Percentiles rank a stretch among this genome's conserved stretches.
phyloP scores from a whole-genome alignment of 30 jellyfish, hydroid and myxozoan species.

The Aurelia coerulea region DNA sequence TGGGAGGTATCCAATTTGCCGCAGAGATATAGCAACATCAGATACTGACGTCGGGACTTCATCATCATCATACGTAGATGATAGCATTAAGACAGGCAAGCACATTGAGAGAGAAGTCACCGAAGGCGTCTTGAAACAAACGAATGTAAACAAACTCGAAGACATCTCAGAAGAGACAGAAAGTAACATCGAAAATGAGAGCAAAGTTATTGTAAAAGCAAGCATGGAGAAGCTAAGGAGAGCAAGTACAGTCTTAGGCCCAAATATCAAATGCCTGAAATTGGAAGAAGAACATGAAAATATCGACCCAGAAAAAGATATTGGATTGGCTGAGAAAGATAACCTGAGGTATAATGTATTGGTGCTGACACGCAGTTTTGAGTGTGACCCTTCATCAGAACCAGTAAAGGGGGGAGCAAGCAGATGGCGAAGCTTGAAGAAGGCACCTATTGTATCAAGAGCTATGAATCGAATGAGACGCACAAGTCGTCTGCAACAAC shows the following conservation, averaged over 20 bases:
- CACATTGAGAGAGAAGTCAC: not conserved
- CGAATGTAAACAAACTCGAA: too few relatives aligned
- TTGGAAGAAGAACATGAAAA: slow-evolving; percentile 40
- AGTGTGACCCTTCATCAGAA: slow-evolving; percentile 28
- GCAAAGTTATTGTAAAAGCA: not conserved
- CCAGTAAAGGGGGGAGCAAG: not conserved
- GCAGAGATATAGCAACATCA: not conserved
- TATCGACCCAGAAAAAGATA: slow-evolving; percentile 27
- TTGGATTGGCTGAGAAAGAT: slow-evolving; percentile 7
- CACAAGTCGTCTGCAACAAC: not conserved
- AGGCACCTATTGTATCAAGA: slow-evolving; percentile 17
- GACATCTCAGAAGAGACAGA: too few relatives aligned
- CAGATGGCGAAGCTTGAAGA: slow-evolving; percentile 34
- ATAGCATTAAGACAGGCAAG: too few relatives aligned
- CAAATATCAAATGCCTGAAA: slow-evolving; percentile 35
- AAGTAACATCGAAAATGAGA: not conserved
- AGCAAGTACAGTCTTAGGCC: slow-evolving; percentile 53
- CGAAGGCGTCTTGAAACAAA: too few relatives aligned
- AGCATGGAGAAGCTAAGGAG: slow-evolving; percentile 12
- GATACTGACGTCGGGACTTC: not conserved
- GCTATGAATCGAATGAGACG: slow-evolving; percentile 42
- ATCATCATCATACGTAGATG: not conserved
- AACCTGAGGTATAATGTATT: slow-evolving; percentile 12
- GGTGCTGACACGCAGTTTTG: slow-evolving; percentile 59
- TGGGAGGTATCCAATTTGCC: slow-evolving; percentile 9